phyloP scores from a whole-genome alignment of 2,888 invertebrate genomes.

The Hyles lineata region DNA sequence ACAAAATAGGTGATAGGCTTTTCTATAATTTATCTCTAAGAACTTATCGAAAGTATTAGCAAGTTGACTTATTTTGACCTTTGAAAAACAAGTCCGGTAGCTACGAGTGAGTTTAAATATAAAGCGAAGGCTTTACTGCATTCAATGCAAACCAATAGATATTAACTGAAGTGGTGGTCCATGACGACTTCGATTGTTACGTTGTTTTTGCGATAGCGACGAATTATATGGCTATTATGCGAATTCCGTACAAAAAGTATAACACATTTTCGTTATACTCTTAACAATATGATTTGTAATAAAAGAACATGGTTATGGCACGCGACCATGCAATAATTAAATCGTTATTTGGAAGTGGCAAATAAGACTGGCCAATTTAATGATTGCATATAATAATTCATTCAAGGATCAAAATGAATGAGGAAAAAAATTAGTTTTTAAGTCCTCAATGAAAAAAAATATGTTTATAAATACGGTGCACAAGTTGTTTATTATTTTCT shows the following conservation, averaged over 20 bases:
- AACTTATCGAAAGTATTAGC: too few relatives aligned
- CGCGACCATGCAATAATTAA: too few relatives aligned
- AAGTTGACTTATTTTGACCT: too few relatives aligned
- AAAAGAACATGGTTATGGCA: too few relatives aligned
- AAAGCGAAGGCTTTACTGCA: background rate
- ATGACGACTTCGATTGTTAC: slow-evolving; percentile 3
- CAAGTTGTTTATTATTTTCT: background rate
- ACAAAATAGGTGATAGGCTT: too few relatives aligned
- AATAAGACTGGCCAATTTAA: too few relatives aligned
- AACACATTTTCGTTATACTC: background rate
- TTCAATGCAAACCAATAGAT: background rate
- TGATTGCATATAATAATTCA: too few relatives aligned
- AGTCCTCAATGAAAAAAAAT: too few relatives aligned
- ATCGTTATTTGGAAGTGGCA: too few relatives aligned
- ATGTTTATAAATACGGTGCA: background rate
- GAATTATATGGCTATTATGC: slow-evolving; percentile 1
- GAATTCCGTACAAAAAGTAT: slow-evolving; percentile 1
- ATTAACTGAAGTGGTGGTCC: background rate
- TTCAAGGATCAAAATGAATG: too few relatives aligned
- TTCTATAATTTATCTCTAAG: too few relatives aligned
- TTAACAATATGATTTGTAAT: background rate
- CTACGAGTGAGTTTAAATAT: background rate
- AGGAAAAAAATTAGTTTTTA: too few relatives aligned
- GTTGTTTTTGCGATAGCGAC: background rate
- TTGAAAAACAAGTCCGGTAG: background rate